Evolutionary conservation across 2,113 vertebrate species (phyloP).

Genomic region (Desmodus rotundus): DNA sequence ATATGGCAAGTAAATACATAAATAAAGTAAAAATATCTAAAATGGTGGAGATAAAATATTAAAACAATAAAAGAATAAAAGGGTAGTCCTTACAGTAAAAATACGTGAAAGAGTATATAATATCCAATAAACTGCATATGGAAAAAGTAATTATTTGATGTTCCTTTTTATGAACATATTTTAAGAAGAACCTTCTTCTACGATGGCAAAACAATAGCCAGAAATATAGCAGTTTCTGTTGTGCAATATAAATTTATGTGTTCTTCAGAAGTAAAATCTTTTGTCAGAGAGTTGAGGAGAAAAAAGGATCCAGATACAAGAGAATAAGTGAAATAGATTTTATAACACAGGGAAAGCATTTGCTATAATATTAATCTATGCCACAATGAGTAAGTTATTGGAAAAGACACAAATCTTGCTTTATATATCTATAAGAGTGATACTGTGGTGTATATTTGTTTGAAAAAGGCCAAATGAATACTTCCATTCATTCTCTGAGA

Average conservation of each 20-base stretch:
- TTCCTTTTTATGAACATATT: background rate
- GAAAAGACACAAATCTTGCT: conserved; percentile 59
- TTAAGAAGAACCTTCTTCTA: conserved; percentile 28
- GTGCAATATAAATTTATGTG: conserved; percentile 54
- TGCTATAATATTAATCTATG: conserved; percentile 65
- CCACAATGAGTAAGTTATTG: conserved; percentile 58
- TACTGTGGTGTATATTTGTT: background rate
- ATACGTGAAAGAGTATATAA: background rate
- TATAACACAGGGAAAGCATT: conserved; percentile 63
- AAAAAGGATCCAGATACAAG: conserved; percentile 51
- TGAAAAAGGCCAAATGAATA: background rate
- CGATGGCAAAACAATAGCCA: conserved; percentile 39
- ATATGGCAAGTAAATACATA: background rate
- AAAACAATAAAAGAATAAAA: conserved; percentile 34
- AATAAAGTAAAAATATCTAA: background rate
- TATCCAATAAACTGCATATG: background rate
- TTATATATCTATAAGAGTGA: conserved; percentile 45
- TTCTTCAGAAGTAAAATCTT: conserved; percentile 68
- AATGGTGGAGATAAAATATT: background rate
- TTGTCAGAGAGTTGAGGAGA: conserved; percentile 44
- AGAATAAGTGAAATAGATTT: conserved; percentile 59
- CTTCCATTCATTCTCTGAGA: background rate
- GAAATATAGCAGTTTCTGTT: conserved; percentile 49
- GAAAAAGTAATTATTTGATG: background rate
- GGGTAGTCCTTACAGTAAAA: background rate